These are phyloP conservation scores for Rynchops niger DNA, from an alignment of 2,113 vertebrate genomes.

Conservation along the genomic window DNA sequence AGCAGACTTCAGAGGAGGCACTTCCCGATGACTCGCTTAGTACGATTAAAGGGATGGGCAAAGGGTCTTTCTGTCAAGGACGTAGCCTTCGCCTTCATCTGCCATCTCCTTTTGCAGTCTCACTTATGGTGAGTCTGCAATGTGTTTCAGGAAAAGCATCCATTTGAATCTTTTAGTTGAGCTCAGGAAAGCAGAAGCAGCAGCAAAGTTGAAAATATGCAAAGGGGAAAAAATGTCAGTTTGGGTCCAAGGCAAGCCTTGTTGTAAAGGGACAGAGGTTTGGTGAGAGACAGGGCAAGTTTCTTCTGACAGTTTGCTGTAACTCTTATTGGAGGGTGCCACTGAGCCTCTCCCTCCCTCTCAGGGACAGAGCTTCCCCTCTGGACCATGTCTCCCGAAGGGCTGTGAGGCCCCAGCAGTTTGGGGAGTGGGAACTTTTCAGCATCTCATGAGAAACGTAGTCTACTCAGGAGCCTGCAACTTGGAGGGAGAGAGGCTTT, in stretches of 20 bases:
- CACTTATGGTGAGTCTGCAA: background rate
- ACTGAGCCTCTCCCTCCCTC: background rate
- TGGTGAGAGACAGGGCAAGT: background rate
- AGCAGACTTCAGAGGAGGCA: background rate
- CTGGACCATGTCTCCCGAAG: rapidly evolving
- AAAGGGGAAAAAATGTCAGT: background rate
- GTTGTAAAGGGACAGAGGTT: background rate
- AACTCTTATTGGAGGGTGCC: background rate
- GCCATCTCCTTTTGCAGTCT: background rate
- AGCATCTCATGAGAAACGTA: background rate
- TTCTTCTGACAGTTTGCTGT: background rate
- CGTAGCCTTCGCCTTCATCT: background rate
- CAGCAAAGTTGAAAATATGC: background rate
- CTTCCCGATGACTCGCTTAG: rapidly evolving
- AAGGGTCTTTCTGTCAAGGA: background rate
- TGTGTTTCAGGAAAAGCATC: background rate
- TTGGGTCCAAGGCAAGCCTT: background rate
- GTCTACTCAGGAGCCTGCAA: rapidly evolving
- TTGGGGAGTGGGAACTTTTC: background rate
- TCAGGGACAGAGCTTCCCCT: background rate
- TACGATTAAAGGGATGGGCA: background rate
- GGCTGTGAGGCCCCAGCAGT: background rate
- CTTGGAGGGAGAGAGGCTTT: background rate
- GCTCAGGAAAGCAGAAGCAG: background rate
- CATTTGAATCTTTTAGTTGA: background rate